Conservation (phyloP, 1,140 invertebrate species). For the Formica selysi region DNA sequence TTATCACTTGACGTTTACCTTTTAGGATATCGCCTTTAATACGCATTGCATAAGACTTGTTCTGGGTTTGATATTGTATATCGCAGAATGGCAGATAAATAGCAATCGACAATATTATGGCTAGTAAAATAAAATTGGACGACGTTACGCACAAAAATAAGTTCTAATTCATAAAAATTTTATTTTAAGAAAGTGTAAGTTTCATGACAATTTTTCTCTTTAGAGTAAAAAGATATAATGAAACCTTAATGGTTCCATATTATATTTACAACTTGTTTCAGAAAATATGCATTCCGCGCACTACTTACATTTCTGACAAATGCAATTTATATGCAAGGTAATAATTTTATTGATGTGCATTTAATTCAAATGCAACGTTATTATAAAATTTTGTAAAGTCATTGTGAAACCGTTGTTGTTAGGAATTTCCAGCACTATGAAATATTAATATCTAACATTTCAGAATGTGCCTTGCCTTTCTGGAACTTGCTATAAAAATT, state of each 20-base stretch:
- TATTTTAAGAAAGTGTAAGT: not conserved
- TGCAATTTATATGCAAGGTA: not conserved
- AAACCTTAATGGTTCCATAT: not conserved
- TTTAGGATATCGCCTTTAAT: conserved; percentile 44
- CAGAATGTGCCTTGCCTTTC: not conserved
- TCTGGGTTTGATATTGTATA: not conserved
- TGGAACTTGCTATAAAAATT: not conserved
- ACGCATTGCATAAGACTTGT: conserved; percentile 7
- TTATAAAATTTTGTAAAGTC: conserved; percentile 3
- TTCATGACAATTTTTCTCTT: not conserved
- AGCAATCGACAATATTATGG: not conserved
- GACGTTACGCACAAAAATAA: conserved; percentile 11
- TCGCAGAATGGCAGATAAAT: not conserved
- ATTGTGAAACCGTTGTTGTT: no score
- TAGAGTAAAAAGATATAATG: not conserved
- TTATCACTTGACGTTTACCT: conserved; percentile 1
- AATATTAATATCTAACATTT: conserved; percentile 23
- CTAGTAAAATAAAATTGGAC: not conserved
- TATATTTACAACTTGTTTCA: not conserved
- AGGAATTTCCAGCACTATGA: not conserved
- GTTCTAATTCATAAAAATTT: not conserved
- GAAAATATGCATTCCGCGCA: not conserved
- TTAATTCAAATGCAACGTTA: not conserved
- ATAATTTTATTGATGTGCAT: conserved; percentile 8
- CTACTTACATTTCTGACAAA: conserved; percentile 3